These are phyloP conservation scores for Heteractis magnifica DNA, from an alignment of 92 coral and sea anemone species.

Conservation along the genomic window DNA sequence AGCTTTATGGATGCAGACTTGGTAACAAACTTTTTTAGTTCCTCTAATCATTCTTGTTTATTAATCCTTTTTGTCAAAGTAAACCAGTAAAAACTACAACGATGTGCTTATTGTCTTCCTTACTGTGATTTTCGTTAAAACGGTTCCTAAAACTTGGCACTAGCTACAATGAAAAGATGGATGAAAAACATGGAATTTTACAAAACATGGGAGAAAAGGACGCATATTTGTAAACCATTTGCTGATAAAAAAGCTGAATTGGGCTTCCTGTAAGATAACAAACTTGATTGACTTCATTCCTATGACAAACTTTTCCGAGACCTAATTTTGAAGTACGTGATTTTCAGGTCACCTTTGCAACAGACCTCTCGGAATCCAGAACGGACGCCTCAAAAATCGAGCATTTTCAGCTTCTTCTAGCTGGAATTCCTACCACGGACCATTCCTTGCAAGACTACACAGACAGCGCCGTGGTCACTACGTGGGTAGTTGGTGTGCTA, in stretches of 20 bases:
- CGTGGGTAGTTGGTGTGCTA: slow-evolving; percentile 74
- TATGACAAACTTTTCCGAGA: neutral
- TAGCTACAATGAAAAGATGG: no score
- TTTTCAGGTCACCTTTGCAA: slow-evolving; percentile 62
- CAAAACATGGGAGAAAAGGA: no score
- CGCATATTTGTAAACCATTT: no score
- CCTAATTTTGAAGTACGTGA: neutral
- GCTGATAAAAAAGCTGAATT: no score
- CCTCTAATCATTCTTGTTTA: no score
- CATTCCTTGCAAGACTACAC: slow-evolving; percentile 68
- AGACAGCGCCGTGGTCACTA: slow-evolving; percentile 46
- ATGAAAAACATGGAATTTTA: no score
- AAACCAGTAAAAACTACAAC: no score
- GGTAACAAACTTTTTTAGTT: slow-evolving; percentile 41
- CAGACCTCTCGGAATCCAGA: slow-evolving; percentile 67
- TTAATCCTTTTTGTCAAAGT: no score
- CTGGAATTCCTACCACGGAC: slow-evolving; percentile 53
- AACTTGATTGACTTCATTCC: neutral
- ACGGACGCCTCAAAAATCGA: slow-evolving; percentile 46
- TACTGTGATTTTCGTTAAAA: no score
- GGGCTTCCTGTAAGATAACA: no score
- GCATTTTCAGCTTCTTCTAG: slow-evolving; percentile 63
- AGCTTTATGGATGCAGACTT: slow-evolving; percentile 84
- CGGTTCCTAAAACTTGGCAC: no score
- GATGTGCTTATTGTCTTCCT: no score